A percentile compares a stretch with the other conserved stretches of the same genome.
Evolutionary conservation across 2,113 vertebrate species (phyloP).

Genomic region (Irena cyanogastra): DNA sequence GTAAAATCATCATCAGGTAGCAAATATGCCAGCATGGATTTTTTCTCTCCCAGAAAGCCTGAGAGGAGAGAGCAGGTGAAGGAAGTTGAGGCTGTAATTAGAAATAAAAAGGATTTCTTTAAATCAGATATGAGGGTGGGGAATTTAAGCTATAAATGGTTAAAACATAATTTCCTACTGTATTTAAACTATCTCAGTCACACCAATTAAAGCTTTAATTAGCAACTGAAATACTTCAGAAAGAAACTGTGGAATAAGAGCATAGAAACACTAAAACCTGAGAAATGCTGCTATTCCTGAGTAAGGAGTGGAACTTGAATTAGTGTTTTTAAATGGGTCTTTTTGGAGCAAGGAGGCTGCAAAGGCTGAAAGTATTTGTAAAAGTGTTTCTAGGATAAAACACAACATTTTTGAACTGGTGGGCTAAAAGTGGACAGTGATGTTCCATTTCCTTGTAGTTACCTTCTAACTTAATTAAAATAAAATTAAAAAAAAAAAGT

Average conservation of each 20-base stretch:
- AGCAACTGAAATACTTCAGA: neutral
- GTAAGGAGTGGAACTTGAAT: neutral
- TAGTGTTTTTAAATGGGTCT: neutral
- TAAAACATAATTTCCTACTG: neutral
- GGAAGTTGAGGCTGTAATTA: neutral
- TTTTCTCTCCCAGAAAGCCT: neutral
- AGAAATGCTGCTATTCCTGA: neutral
- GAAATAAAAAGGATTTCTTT: neutral
- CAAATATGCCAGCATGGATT: neutral
- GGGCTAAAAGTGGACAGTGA: neutral
- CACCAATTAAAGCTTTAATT: neutral
- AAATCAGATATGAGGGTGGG: neutral
- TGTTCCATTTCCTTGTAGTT: neutral
- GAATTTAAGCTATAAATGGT: neutral
- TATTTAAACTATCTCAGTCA: neutral
- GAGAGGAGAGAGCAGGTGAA: neutral
- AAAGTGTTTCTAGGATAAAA: neutral
- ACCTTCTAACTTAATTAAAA: neutral
- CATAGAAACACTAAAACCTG: fast-evolving
- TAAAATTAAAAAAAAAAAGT: neutral
- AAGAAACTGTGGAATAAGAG: neutral
- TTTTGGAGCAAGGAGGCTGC: neutral
- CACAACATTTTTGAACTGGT: fast-evolving
- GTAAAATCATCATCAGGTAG: neutral
- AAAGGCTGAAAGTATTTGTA: neutral